Conservation (phyloP, 2,888 invertebrate genomes). For the Chrysodeixis includens region DNA sequence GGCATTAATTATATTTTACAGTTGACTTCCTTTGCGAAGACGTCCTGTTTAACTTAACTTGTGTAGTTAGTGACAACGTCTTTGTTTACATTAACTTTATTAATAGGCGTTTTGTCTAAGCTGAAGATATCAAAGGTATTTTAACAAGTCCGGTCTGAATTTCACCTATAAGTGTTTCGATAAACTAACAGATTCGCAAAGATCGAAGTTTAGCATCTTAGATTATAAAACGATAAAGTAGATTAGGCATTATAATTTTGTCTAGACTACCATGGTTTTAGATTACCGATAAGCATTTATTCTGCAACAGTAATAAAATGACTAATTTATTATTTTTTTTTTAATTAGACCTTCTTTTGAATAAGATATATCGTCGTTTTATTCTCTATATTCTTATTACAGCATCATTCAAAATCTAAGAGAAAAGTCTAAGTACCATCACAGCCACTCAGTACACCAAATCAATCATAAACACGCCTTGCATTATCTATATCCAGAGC, state of each 20-base stretch:
- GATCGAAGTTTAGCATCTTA: no score
- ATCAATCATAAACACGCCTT: constrained; percentile 2
- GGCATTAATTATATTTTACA: constrained; percentile 37
- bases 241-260: no score
- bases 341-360: no score
- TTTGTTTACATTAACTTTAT: background rate
- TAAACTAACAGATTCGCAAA: no score
- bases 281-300: no score
- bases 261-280: background rate
- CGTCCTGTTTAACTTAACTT: constrained; percentile 8
- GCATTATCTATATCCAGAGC: background rate
- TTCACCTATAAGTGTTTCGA: background rate
- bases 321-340: no score
- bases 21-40: constrained; percentile 12
- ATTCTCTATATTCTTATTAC: background rate
- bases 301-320: no score
- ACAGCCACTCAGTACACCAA: no score
- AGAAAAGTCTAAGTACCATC: no score
- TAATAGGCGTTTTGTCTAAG: background rate
- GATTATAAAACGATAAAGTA: no score
- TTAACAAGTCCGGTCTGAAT: background rate
- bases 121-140: background rate
- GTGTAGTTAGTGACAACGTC: background rate
- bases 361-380: no score
- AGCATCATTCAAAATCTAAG: background rate